Base-by-base conservation (phyloP, 2,888 invertebrate species). In the Ephialtes manifestator region DNA sequence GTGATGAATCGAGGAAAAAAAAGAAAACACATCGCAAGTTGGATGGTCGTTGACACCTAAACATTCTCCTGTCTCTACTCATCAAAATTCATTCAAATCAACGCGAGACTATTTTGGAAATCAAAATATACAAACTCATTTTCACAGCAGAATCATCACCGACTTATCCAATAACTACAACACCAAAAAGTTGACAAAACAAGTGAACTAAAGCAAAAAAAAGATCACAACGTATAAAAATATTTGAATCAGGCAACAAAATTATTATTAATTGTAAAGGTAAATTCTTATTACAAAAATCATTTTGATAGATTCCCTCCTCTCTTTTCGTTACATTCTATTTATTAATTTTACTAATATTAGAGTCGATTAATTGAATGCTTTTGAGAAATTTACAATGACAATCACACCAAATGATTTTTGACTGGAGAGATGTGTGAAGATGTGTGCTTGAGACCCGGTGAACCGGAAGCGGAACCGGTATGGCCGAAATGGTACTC, bases 401-500 rank as follows among this genome's bases (percentile, higher is more conserved):
- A 39, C n/a, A n/a, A n/a, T n/a, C n/a, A n/a, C n/a, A 39, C 8
- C 18, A 39, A 65, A 18, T 39, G 13, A 65, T 24, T 65, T 65
- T 39, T 11, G 24, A n/a, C 20, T 4, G 0, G 43, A 65, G 15
- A 28, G 58, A 58, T 24, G 8, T 20, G 20, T 5, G 53, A n/a
- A n/a, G n/a, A 58, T 58, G 4, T 28, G 28, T 13, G 28, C 28
- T 11, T 10, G 35, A 11, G 53, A 51, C n/a, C 51, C n/a, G 13
- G 18, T 10, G 70, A 70, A 51, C 51, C 70, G 70, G 70, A 70
- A 67, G 67, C 46, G 48, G 70, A 70, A 72, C 8, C 43, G 72
- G 55, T 24, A 24, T 13, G 55, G 24, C 58, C 58, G 51, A 51
- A 48, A 67, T 48, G 28, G 75, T 90, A 95, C 95, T 94, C 94